phyloP scores from a whole-genome alignment of 2,797 vertebrate genomes.

The Hozukius guyotensis region DNA sequence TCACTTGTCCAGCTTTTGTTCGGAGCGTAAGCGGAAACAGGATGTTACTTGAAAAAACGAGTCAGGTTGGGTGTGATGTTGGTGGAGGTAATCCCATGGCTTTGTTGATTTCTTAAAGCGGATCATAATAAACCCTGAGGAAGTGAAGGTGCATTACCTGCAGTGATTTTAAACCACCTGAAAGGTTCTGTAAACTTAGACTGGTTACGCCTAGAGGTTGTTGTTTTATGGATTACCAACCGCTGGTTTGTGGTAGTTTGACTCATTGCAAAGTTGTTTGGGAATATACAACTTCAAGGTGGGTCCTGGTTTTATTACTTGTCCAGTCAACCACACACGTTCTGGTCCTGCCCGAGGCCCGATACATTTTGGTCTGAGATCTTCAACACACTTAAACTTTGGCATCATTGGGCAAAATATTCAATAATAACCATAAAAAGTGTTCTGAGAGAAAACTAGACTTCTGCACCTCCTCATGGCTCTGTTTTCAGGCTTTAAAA shows the following conservation, averaged over 20 bases:
- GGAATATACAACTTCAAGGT: not conserved
- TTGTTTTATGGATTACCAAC: not conserved
- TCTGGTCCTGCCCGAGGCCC: too few relatives aligned
- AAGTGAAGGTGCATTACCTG: not conserved
- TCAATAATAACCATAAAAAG: too few relatives aligned
- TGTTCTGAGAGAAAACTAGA: too few relatives aligned
- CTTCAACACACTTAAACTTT: too few relatives aligned
- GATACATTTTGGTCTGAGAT: too few relatives aligned
- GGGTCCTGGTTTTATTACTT: not conserved
- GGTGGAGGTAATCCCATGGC: not conserved
- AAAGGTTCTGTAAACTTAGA: not conserved
- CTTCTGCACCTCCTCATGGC: too few relatives aligned
- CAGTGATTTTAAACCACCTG: not conserved
- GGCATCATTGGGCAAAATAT: too few relatives aligned
- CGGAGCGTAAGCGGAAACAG: not conserved
- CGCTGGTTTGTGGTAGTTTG: not conserved
- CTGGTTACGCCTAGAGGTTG: not conserved
- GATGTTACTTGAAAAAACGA: constrained; percentile 6
- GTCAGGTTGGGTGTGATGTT: not conserved
- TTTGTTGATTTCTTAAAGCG: constrained; percentile 17
- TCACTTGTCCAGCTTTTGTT: constrained; percentile 27
- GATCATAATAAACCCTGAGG: not conserved
- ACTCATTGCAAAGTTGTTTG: not conserved
- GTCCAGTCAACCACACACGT: too few relatives aligned
- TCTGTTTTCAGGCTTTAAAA: too few relatives aligned